phyloP scores from a whole-genome alignment of 2,888 invertebrate species.

The Laothoe populi region DNA sequence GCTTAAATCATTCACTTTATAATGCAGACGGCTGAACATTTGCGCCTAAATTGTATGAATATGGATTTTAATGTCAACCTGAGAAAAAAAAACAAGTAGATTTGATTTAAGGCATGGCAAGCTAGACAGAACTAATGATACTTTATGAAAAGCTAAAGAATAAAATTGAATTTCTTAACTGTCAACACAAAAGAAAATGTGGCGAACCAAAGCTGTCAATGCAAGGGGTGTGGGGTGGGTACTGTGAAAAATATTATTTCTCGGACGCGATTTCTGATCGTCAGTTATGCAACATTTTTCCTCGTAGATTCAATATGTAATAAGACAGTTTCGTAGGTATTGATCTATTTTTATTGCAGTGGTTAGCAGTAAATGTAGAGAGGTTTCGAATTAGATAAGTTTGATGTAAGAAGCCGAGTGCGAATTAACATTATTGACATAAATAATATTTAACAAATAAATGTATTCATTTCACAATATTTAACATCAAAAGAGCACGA shows the following conservation, averaged over 20 bases:
- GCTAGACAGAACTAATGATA: no score
- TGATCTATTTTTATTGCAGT: constrained; percentile 28
- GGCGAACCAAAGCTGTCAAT: constrained; percentile 27
- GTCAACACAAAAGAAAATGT: constrained; percentile 45
- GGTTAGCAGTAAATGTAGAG: constrained; percentile 1
- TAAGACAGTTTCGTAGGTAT: constrained; percentile 28
- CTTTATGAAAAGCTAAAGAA: not conserved
- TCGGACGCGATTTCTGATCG: constrained; percentile 20
- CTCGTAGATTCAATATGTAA: constrained; percentile 32
- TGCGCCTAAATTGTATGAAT: not conserved
- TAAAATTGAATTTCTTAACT: constrained; percentile 54
- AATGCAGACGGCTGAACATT: constrained; percentile 1
- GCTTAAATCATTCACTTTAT: constrained; percentile 1
- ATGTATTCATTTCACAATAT: no score
- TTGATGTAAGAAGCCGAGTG: not conserved
- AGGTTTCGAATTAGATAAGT: constrained; percentile 5
- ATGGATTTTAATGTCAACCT: not conserved
- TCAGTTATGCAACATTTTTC: constrained; percentile 30
- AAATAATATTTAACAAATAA: no score
- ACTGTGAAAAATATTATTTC: constrained; percentile 15
- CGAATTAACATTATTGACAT: no score
- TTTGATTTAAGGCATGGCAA: no score
- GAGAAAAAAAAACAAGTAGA: not conserved
- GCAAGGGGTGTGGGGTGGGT: not conserved
- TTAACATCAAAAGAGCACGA: no score